Conservation (phyloP, 2,888 invertebrate genomes). For the Drosophila planitibia region DNA sequence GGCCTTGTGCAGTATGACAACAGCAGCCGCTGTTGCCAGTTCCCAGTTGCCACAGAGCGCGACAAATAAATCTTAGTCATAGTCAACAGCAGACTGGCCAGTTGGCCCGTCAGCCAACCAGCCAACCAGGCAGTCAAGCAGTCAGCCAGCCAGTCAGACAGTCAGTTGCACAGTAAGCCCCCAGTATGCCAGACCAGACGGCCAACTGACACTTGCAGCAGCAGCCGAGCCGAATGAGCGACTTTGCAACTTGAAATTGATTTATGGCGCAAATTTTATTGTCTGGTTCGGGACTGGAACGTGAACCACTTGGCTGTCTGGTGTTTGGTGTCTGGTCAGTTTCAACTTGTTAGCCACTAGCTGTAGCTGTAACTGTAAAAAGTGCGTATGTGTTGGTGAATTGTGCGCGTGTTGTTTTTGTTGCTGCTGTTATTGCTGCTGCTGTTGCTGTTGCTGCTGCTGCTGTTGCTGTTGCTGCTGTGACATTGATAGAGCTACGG, state of each 20-base stretch:
- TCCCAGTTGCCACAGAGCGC: conserved; percentile 68
- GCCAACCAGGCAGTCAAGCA: conserved; percentile 24
- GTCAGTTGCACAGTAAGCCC: conserved; percentile 17
- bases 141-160: conserved; percentile 30
- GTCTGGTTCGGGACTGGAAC: conserved; percentile 62
- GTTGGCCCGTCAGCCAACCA: conserved; percentile 37
- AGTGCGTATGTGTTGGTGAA: conserved; percentile 73
- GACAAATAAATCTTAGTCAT: conserved; percentile 82
- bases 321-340: conserved; percentile 44
- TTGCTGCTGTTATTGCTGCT: conserved; percentile 7
- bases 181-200: conserved; percentile 34
- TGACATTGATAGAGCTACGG: conserved; percentile 64
- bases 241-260: conserved; percentile 77
- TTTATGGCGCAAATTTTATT: conserved; percentile 79
- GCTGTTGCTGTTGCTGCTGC: conserved; percentile 15
- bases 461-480: conserved; percentile 29
- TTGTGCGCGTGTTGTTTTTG: conserved; percentile 60
- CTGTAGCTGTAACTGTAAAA: conserved; percentile 59
- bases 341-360: conserved; percentile 74
- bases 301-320: conserved; percentile 48
- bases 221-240: conserved; percentile 37
- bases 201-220: conserved; percentile 65
- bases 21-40: conserved; percentile 85
- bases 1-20: conserved; percentile 83
- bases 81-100: conserved; percentile 51